phyloP scores from a whole-genome alignment of 2,797 vertebrate species.

The Brotula barbata region DNA sequence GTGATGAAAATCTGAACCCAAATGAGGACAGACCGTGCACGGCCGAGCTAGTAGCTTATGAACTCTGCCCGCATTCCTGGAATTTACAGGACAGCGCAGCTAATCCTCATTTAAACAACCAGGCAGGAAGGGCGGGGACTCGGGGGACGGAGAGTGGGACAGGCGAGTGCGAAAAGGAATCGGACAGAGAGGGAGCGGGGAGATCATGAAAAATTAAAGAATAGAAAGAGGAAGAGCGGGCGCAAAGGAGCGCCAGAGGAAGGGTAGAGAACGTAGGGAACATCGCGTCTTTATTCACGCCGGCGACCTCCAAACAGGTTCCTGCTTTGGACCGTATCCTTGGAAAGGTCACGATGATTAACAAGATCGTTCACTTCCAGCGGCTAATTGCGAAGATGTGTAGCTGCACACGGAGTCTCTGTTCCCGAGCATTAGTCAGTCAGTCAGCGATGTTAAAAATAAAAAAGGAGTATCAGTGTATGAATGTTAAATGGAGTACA shows the following conservation, averaged over 20 bases:
- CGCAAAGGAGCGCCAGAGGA: constrained; percentile 4
- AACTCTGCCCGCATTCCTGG: constrained; percentile 62
- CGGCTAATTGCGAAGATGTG: too few species aligned
- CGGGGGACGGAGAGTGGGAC: constrained; percentile 11
- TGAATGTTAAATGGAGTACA: background rate
- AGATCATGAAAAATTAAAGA: constrained; percentile 15
- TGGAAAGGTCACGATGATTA: too few species aligned
- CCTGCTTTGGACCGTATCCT: too few species aligned
- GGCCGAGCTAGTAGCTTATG: constrained; percentile 65
- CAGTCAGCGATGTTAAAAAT: too few species aligned
- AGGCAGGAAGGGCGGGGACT: background rate
- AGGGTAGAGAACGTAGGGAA: constrained; percentile 5
- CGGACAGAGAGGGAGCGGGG: background rate
- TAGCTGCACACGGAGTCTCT: too few species aligned
- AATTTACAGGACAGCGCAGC: constrained; percentile 59
- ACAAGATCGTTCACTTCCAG: too few species aligned
- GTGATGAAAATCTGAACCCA: background rate
- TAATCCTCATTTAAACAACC: constrained; percentile 68
- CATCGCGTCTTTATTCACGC: background rate
- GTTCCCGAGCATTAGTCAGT: too few species aligned
- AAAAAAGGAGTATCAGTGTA: too few species aligned
- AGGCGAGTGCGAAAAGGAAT: background rate
- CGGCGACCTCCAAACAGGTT: too few species aligned
- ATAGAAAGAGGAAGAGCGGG: constrained; percentile 10
- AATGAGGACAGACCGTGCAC: constrained; percentile 45